These are phyloP conservation scores for Sarcophaga caerulescens DNA, from an alignment of 2,888 invertebrate species.

Conservation along the genomic window DNA sequence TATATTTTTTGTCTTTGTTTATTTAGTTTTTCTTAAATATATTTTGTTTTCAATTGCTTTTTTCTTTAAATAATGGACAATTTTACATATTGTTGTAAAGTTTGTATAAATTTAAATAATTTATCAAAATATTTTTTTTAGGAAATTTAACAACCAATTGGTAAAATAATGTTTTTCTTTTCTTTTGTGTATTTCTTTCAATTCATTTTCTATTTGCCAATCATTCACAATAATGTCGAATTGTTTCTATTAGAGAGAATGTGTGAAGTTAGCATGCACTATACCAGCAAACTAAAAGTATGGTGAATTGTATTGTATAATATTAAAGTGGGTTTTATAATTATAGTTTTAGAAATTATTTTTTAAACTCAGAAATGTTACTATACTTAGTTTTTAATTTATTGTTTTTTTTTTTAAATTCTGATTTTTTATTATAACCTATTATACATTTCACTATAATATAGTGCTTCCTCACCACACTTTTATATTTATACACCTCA, in stretches of 20 bases:
- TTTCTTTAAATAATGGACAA: conserved; percentile 28
- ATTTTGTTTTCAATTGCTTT: conserved; percentile 10
- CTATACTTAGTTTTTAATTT: too few species aligned
- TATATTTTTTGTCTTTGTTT: conserved; percentile 22
- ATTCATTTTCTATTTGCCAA: conserved; percentile 3
- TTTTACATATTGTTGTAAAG: conserved; percentile 31
- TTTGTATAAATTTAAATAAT: conserved; percentile 36
- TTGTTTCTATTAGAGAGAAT: background rate
- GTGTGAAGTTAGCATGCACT: background rate
- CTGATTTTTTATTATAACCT: too few species aligned
- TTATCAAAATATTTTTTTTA: conserved; percentile 48
- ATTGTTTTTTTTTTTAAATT: too few species aligned
- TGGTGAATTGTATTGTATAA: too few species aligned
- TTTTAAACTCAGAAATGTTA: too few species aligned
- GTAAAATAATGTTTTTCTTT: conserved; percentile 43
- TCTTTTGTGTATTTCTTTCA: background rate
- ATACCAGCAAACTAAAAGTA: too few species aligned
- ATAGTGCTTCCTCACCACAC: too few species aligned
- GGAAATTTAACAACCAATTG: conserved; percentile 49
- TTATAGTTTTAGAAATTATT: too few species aligned
- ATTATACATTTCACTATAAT: too few species aligned
- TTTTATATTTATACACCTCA: too few species aligned
- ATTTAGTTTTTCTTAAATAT: conserved; percentile 20
- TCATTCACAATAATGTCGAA: conserved; percentile 36
- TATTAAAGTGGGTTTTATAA: too few species aligned